Conservation (phyloP, 2,797 vertebrate species). For the Cephalopachus bancanus region DNA sequence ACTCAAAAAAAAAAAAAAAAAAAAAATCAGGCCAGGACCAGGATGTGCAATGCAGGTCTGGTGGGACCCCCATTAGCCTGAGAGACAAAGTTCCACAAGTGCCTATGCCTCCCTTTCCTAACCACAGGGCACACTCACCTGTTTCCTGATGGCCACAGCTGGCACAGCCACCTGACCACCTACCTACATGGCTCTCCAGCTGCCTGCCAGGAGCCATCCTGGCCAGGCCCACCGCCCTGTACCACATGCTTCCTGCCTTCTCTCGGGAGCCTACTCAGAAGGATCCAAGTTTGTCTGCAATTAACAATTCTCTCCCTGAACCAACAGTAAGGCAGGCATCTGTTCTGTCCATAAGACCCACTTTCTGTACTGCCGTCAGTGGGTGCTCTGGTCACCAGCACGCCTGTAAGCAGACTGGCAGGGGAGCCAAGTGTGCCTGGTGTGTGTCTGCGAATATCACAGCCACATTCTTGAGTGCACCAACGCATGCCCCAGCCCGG, state of each 20-base stretch:
- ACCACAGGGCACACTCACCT: too few relatives aligned
- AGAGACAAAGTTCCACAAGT: neutral
- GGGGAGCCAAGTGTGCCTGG: conserved; percentile 87
- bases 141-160: rapidly evolving
- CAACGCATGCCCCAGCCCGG: conserved; percentile 83
- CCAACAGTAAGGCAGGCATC: neutral
- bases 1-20: too few relatives aligned
- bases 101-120: too few relatives aligned
- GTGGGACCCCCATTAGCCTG: neutral
- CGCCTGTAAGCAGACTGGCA: conserved; percentile 14
- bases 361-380: neutral
- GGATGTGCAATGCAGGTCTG: neutral
- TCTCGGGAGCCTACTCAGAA: neutral
- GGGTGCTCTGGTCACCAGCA: conserved; percentile 35
- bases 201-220: neutral
- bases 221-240: neutral
- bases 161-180: rapidly evolving
- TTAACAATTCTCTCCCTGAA: neutral
- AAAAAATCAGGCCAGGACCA: neutral
- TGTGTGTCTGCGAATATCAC: conserved; percentile 91
- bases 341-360: neutral
- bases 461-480: conserved; percentile 90
- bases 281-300: neutral
- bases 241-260: neutral
- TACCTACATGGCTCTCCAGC: rapidly evolving